Conservation (phyloP, 2,888 invertebrate genomes). For the Xylocampa areola region DNA sequence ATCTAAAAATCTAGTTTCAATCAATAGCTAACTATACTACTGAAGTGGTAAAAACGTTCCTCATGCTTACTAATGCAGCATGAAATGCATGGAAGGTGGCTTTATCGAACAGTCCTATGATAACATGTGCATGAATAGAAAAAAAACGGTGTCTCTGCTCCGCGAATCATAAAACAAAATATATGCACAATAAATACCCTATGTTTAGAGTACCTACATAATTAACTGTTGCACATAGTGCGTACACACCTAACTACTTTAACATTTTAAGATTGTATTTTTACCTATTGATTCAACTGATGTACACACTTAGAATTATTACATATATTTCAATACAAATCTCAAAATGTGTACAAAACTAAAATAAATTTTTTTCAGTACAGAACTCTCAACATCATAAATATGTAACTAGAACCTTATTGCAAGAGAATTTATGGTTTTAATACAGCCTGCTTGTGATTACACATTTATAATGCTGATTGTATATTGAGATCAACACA, state of each 20-base stretch:
- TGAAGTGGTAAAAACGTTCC: conserved; percentile 1
- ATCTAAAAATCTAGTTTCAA: conserved; percentile 25
- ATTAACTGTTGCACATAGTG: conserved; percentile 36
- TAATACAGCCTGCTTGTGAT: conserved; percentile 9
- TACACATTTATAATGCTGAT: conserved; percentile 52
- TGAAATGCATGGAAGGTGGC: background rate
- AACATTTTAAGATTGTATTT: conserved; percentile 5
- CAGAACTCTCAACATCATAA: conserved; percentile 49
- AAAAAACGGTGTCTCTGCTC: conserved; percentile 12
- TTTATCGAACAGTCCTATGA: background rate
- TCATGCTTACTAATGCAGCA: background rate
- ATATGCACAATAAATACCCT: conserved; percentile 3
- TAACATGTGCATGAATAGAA: conserved; percentile 6
- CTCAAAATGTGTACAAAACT: conserved; percentile 17
- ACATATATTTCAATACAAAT: conserved; percentile 11
- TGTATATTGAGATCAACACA: conserved; percentile 53
- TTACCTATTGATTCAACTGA: conserved; percentile 21
- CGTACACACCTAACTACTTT: conserved; percentile 19
- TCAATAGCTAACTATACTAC: conserved; percentile 19
- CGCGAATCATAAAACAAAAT: background rate
- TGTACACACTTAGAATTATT: conserved; percentile 29
- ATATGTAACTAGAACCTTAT: conserved; percentile 25
- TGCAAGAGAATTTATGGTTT: conserved; percentile 11
- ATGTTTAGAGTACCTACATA: conserved; percentile 1
- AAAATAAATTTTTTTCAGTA: conserved; percentile 29